Conservation (phyloP, 2,888 invertebrate species). For the Alcis repandata region DNA sequence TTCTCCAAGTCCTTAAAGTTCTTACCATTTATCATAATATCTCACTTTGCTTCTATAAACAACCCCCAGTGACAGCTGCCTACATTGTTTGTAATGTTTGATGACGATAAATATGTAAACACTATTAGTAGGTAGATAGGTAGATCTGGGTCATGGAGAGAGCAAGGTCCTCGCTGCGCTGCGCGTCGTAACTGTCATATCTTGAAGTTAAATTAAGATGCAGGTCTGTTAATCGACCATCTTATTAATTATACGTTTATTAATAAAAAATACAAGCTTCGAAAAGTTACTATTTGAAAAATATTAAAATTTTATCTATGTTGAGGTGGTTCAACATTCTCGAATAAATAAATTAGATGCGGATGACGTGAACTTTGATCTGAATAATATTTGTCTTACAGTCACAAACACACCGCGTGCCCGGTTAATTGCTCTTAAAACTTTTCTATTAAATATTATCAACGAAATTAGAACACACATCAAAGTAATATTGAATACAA, state of each 20-base stretch:
- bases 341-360: conserved; percentile 4
- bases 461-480: no score
- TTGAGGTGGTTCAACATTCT: conserved; percentile 4
- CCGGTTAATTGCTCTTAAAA: not conserved
- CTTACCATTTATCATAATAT: not conserved
- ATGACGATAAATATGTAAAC: conserved; percentile 54
- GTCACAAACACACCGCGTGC: not conserved
- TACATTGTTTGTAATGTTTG: conserved; percentile 24
- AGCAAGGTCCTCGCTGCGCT: conserved; percentile 53
- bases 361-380: conserved; percentile 3
- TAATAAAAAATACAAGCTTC: not conserved
- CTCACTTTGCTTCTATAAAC: not conserved
- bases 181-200: conserved; percentile 33
- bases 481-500: no score
- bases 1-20: no score
- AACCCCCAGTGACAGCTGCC: conserved; percentile 1
- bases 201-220: conserved; percentile 23
- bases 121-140: conserved; percentile 50
- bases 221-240: conserved; percentile 16
- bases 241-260: not conserved
- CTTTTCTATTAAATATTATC: no score
- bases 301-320: not conserved
- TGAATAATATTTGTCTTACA: conserved; percentile 9
- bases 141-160: conserved; percentile 66
- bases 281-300: no score